Percentiles rank a stretch among this genome's conserved stretches.
phyloP scores from a whole-genome alignment of 2,888 invertebrate genomes.

The Scaptomyza flava region DNA sequence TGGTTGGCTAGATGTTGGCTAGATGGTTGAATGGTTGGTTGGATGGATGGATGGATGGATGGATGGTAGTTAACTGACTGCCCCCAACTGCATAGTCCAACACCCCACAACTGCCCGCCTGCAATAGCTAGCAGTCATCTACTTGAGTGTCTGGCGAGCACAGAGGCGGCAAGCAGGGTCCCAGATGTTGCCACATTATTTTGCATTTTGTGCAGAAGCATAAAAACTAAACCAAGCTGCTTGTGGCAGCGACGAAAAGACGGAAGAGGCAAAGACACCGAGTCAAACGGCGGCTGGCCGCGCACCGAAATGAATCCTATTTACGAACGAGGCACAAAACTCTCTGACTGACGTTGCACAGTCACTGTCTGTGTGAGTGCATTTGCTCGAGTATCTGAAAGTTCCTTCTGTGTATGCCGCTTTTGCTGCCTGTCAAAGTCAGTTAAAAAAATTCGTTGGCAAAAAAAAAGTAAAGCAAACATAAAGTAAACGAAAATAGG shows the following conservation, averaged over 20 bases:
- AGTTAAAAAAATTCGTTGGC: constrained; percentile 67
- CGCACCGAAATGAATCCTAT: constrained; percentile 77
- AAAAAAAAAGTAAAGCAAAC: constrained; percentile 12
- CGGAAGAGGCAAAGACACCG: constrained; percentile 5
- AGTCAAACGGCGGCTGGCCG: constrained; percentile 65
- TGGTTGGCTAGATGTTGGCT: constrained; percentile 51
- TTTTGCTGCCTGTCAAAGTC: constrained; percentile 77
- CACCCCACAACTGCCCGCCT: constrained; percentile 14
- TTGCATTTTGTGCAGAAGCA: constrained; percentile 73
- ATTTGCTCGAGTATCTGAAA: not conserved
- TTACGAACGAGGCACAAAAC: constrained; percentile 68
- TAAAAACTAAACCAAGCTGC: constrained; percentile 41
- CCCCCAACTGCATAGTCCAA: constrained; percentile 31
- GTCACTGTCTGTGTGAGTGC: constrained; percentile 30
- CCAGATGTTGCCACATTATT: constrained; percentile 67
- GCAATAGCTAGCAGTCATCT: constrained; percentile 39
- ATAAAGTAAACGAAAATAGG: constrained; percentile 23
- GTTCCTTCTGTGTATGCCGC: constrained; percentile 34
- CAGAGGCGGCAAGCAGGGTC: constrained; percentile 48
- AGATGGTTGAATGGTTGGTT: constrained; percentile 40
- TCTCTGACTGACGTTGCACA: constrained; percentile 57
- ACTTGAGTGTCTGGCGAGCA: constrained; percentile 73
- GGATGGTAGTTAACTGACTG: constrained; percentile 59
- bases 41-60: constrained; percentile 35
- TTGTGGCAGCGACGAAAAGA: constrained; percentile 13